Conservation (phyloP, 37 sponge, comb jelly and placozoan species). For the Amphimedon queenslandica region DNA sequence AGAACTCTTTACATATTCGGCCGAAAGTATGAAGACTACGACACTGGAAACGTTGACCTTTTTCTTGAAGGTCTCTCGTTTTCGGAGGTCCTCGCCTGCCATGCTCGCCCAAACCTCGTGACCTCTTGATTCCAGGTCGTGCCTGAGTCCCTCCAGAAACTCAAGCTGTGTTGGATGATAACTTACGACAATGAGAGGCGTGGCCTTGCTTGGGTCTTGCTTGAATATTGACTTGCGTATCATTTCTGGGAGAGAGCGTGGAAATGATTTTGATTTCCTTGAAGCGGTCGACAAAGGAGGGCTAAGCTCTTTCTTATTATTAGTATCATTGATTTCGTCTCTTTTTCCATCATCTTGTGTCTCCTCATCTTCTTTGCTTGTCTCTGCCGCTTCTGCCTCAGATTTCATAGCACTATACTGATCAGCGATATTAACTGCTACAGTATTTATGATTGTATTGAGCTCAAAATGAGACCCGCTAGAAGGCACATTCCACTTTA, state of each 20-base stretch:
- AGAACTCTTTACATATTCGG: conserved; percentile 32
- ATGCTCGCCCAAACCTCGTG: conserved; percentile 52
- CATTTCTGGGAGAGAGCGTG: conserved; percentile 5
- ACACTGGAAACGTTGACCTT: conserved; percentile 66
- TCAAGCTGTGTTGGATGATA: conserved; percentile 32
- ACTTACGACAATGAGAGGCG: conserved; percentile 50
- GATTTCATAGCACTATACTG: conserved; percentile 2
- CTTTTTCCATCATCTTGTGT: neutral
- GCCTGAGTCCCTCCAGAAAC: conserved; percentile 11
- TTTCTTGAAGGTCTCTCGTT: conserved; percentile 20
- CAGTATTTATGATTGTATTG: neutral
- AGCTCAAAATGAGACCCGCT: neutral
- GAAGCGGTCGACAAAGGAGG: conserved; percentile 48
- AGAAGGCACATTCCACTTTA: neutral
- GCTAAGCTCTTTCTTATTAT: neutral
- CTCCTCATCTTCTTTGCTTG: neutral
- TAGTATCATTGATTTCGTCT: neutral
- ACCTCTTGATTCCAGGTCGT: conserved; percentile 16
- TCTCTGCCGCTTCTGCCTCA: neutral
- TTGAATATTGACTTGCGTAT: conserved; percentile 30
- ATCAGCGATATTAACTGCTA: conserved; percentile 19
- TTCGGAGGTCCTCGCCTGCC: neutral
- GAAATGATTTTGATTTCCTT: neutral
- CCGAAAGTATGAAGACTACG: conserved; percentile 62
- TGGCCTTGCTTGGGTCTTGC: conserved; percentile 49